Base-by-base conservation (phyloP, 2,797 vertebrate genomes). In the Lemur catta region DNA sequence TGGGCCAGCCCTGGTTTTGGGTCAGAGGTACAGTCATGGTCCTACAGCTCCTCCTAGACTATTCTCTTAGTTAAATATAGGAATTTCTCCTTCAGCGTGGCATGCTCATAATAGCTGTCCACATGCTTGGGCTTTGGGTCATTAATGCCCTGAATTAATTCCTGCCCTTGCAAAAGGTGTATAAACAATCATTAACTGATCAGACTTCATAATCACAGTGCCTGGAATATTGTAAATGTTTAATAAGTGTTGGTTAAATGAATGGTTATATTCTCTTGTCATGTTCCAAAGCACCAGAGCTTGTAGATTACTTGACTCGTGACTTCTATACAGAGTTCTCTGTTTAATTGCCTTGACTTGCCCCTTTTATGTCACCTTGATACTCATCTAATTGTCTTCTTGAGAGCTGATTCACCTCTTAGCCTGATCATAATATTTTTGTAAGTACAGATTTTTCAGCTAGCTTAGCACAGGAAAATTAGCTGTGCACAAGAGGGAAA, bases 401-500 rank as follows among this genome's bases (percentile, higher is more conserved):
- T 55, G 80, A 90, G 67, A 61, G 20, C n/a, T 78, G 76, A 92
- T 67, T 93, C 91, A 50, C 78, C 81, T 96, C 82, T 96, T 72
- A 87, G 20, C 38, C 67, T 84, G 61, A 94, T 93, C 61, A 74
- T 92, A 82, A 86, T 90, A 89, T 90, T 93, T 96, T 69, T 81
- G 13, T 69, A 94, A 93, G 35, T 76, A 65, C 35, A 88, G 48
- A 89, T 38, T 79, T 95, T 93, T 78, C 78, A 59, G 33, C 57
- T 91, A 84, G 24, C 33, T 33, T 82, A 26, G 46, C 35, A 72
- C n/a, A 80, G 43, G 61, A 67, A 92, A 88, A 91, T 65, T 43
- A 93, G 52, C 76, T 65, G 35, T 26, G 55, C 24, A 76, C 55
- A 63, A 30, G 17, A 75, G 9, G 11, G 22, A 84, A 22, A 7